Evolutionary conservation across 2,797 vertebrate species (phyloP).

Genomic region (Nasua narica): DNA sequence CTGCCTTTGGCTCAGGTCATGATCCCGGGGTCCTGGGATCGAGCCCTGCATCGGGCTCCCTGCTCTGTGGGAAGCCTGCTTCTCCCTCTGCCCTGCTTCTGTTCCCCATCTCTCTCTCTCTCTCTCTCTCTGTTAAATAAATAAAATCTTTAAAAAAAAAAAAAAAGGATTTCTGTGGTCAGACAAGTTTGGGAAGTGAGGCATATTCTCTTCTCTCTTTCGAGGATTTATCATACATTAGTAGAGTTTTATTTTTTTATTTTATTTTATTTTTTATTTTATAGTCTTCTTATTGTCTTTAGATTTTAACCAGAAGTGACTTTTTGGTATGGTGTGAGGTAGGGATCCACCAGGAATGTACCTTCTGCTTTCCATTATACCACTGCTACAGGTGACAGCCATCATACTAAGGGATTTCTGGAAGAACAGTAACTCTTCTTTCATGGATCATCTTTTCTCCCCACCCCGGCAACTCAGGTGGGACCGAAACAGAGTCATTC

Average conservation of each 20-base stretch:
- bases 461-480: constrained; percentile 76
- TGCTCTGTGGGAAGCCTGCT: too few species aligned
- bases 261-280: too few species aligned
- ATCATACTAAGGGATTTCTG: background rate
- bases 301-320: background rate
- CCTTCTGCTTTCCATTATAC: background rate
- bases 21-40: too few species aligned
- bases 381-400: background rate
- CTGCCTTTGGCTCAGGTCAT: too few species aligned
- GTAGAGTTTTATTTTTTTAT: background rate
- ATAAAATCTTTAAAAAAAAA: too few species aligned
- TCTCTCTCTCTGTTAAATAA: too few species aligned
- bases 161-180: background rate
- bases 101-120: too few species aligned
- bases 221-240: background rate
- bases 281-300: background rate
- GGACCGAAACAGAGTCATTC: constrained; percentile 85
- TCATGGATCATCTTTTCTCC: background rate
- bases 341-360: background rate
- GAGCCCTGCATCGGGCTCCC: too few species aligned
- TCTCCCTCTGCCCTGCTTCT: too few species aligned
- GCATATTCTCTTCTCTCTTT: background rate
- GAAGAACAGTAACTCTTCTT: background rate
- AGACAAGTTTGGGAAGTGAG: background rate
- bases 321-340: background rate